Evolutionary conservation across 2,113 vertebrate species (phyloP).

Genomic region (Pituophis catenifer): DNA sequence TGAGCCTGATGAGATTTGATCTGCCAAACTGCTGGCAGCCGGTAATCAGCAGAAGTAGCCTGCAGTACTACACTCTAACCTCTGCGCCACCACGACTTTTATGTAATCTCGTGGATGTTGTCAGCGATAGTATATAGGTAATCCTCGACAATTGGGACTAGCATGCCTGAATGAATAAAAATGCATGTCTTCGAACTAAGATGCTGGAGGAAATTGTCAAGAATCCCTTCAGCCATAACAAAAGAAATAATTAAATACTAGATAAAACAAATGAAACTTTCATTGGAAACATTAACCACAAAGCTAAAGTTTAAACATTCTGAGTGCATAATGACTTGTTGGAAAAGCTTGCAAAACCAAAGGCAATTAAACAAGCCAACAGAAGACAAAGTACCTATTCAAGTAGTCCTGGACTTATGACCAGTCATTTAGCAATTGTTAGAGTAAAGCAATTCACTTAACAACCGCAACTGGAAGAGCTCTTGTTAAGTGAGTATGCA

Average conservation of each 20-base stretch:
- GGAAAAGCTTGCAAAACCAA: neutral
- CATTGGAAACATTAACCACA: neutral
- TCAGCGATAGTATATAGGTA: neutral
- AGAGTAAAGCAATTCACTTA: too few relatives aligned
- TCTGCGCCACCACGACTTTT: accelerated
- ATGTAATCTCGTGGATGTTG: neutral
- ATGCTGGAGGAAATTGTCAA: neutral
- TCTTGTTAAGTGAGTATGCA: too few relatives aligned
- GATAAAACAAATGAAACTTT: neutral
- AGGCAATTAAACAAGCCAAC: neutral
- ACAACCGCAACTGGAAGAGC: too few relatives aligned
- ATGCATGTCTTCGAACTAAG: neutral
- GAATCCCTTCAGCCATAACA: neutral
- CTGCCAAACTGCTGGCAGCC: too few relatives aligned
- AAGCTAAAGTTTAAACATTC: neutral
- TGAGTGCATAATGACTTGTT: neutral
- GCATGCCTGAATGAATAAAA: neutral
- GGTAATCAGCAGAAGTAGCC: too few relatives aligned
- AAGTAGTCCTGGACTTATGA: too few relatives aligned
- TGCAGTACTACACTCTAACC: too few relatives aligned
- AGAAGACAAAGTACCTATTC: neutral
- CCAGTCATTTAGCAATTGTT: too few relatives aligned
- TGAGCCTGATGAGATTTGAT: too few relatives aligned
- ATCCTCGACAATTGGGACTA: neutral
- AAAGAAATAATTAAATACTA: neutral